phyloP scores from a whole-genome alignment of 2,113 vertebrate genomes.

The Casuarius casuarius region DNA sequence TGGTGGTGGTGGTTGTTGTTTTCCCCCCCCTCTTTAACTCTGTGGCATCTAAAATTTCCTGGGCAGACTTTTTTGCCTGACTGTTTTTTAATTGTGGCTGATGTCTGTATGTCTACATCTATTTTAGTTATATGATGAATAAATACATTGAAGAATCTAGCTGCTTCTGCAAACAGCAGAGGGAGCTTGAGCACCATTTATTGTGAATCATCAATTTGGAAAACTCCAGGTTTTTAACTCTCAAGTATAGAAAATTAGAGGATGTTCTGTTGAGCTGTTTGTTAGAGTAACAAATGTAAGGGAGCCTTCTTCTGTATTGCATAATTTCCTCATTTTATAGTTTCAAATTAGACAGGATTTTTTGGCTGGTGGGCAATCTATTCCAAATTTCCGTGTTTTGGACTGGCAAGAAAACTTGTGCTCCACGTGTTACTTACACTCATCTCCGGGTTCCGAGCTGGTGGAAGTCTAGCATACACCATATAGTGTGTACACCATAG shows the following conservation, averaged over 20 bases:
- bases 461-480: not conserved
- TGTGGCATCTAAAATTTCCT: not conserved
- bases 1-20: no score
- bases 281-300: not conserved
- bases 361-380: not conserved
- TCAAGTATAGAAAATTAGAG: not conserved
- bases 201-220: not conserved
- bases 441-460: not conserved
- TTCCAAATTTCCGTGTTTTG: not conserved
- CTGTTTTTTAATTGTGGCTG: not conserved
- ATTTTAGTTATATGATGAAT: not conserved
- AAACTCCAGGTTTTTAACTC: not conserved
- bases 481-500: not conserved
- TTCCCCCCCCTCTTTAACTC: not conserved
- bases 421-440: not conserved
- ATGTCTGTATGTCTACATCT: not conserved
- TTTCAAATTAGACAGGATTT: not conserved
- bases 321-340: not conserved
- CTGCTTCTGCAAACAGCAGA: conserved; percentile 41
- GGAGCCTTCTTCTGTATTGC: not conserved
- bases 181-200: conserved; percentile 18
- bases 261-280: not conserved
- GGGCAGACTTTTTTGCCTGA: not conserved
- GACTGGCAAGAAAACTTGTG: not conserved
- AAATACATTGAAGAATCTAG: not conserved